Percentiles rank a stretch among this genome's conserved stretches.
Conservation (phyloP, 2,888 invertebrate species). For the Anorthoa munda region DNA sequence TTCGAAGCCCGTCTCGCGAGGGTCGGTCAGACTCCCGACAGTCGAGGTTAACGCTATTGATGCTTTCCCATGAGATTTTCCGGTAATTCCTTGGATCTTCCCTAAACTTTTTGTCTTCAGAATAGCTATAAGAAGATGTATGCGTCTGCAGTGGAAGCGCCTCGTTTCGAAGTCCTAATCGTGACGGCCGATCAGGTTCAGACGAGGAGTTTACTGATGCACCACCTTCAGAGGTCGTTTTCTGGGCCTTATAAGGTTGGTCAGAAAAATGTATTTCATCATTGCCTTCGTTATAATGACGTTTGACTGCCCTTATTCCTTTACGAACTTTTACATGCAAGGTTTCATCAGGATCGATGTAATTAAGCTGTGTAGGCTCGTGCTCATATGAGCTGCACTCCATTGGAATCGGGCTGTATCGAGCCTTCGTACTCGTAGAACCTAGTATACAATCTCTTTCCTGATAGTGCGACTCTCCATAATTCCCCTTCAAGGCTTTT, state of each 20-base stretch:
- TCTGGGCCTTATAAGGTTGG: constrained; percentile 4
- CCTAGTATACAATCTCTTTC: neutral
- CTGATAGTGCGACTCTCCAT: neutral
- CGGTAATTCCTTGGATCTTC: constrained; percentile 9
- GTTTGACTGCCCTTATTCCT: constrained; percentile 27
- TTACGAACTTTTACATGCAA: constrained; percentile 20
- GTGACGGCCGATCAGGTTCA: constrained; percentile 35
- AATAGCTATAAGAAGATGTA: constrained; percentile 5
- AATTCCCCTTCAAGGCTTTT: neutral
- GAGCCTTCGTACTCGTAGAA: neutral
- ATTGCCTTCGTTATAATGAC: constrained; percentile 2
- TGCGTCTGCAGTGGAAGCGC: neutral
- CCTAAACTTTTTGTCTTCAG: constrained; percentile 25
- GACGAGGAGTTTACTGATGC: constrained; percentile 17
- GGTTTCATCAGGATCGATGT: constrained; percentile 2
- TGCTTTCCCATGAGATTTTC: constrained; percentile 8
- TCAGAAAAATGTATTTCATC: neutral
- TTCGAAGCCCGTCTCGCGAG: constrained; percentile 22
- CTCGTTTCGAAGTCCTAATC: constrained; percentile 22
- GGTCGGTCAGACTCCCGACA: constrained; percentile 30
- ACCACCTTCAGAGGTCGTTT: constrained; percentile 9
- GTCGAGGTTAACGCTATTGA: neutral
- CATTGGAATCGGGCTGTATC: neutral
- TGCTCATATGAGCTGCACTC: constrained; percentile 7
- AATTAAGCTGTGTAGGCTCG: neutral